These are phyloP conservation scores for Drosophila albomicans DNA, from an alignment of 1,140 invertebrate genomes.

Conservation along the genomic window DNA sequence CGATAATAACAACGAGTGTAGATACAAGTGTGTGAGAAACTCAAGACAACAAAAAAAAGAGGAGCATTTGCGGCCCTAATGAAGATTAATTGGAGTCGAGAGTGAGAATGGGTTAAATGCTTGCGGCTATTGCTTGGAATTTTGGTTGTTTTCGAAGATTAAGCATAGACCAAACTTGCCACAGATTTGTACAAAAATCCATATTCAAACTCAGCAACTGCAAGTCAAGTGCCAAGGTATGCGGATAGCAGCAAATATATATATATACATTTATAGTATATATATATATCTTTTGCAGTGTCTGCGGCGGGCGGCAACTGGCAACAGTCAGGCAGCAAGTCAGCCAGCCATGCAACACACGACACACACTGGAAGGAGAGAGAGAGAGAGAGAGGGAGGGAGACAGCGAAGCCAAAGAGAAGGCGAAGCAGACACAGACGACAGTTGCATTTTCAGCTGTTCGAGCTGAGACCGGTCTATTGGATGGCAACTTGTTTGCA, in stretches of 20 bases:
- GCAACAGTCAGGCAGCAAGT: slow-evolving; percentile 46
- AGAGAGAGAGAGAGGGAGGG: slow-evolving; percentile 9
- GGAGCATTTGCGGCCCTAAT: slow-evolving; percentile 56
- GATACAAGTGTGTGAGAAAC: slow-evolving; percentile 70
- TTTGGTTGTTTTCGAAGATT: slow-evolving; percentile 20
- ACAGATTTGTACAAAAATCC: slow-evolving; percentile 20
- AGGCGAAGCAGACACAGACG: slow-evolving; percentile 20
- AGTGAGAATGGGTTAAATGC: neutral
- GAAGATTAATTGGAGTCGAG: slow-evolving; percentile 76
- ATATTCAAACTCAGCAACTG: slow-evolving; percentile 54
- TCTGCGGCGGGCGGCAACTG: slow-evolving; percentile 28
- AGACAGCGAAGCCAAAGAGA: neutral
- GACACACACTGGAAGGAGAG: slow-evolving; percentile 7
- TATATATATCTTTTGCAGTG: slow-evolving; percentile 17
- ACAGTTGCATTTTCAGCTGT: slow-evolving; percentile 75
- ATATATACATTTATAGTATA: no score
- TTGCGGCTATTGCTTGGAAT: slow-evolving; percentile 34
- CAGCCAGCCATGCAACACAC: slow-evolving; percentile 59
- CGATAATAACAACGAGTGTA: neutral
- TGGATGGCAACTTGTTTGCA: slow-evolving; percentile 49
- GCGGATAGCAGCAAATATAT: neutral
- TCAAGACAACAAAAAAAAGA: neutral
- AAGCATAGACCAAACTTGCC: neutral
- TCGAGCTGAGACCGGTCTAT: slow-evolving; percentile 71
- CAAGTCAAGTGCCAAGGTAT: slow-evolving; percentile 41